Base-by-base conservation (phyloP, 2,113 vertebrate species). In the Tauraco erythrolophus region DNA sequence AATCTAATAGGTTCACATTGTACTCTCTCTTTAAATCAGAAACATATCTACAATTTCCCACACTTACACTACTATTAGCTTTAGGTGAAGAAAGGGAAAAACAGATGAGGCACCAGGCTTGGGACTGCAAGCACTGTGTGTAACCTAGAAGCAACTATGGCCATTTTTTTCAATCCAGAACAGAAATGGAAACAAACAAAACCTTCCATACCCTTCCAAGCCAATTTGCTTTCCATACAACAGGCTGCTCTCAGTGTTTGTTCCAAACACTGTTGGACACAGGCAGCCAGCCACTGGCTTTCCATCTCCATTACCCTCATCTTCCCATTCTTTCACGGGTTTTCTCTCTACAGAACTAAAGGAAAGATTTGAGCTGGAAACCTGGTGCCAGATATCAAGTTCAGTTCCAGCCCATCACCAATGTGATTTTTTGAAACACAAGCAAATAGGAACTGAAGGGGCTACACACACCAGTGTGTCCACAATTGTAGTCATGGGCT, bases 61-160 rank as follows among this genome's bases (percentile, higher is more conserved):
- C 96, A 97, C 95, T 97, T 97, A 96, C 92, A 97, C 97, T 97
- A 96, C 97, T 96, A 97, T 97, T 98, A 96, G 76, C 95, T 96
- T 93, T 95, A 97, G 98, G 75, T 95, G 48, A 95, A 88, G 54
- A 97, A 97, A 97, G 70, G 69, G 93, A 96, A 93, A 98, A 96
- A 98, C 91, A 96, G 97, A 98, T 96, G 96, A 98, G 95, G 68
- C 95, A 96, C 95, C 92, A 97, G 94, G 95, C 92, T 97, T 71
- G 85, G 84, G 92, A 83, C 95, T 97, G 76, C 45, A 84, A 72
- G 60, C 84, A 85, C 91, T 92, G 54, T 95, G 84, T 95, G 87
- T 96, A 96, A 98, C 57, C 91, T 96, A 70, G 84, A 84, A 94
- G 94, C 22, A 95, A 76, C 82, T 35, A 6, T 85, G 89, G 94